phyloP scores from a whole-genome alignment of 2,888 invertebrate species.

The Aphodius granarius region DNA sequence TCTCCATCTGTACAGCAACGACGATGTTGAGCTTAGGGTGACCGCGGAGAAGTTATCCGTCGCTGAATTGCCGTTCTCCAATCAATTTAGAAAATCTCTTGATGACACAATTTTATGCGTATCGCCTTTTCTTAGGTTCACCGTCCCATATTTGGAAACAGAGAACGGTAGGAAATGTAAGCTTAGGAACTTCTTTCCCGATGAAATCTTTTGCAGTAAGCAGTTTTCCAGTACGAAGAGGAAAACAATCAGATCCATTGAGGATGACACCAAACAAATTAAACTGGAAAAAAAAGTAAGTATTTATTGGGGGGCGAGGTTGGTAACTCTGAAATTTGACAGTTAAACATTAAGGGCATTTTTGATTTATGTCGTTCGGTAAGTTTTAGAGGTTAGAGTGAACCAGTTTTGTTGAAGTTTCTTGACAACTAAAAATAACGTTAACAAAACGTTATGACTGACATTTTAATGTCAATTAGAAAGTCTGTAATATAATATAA shows the following conservation, averaged over 20 bases:
- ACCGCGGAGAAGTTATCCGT: constrained; percentile 55
- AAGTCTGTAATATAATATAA: constrained; percentile 3
- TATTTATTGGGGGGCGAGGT: too few relatives aligned
- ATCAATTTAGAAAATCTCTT: constrained; percentile 73
- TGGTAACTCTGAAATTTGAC: too few relatives aligned
- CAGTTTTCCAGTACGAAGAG: constrained; percentile 55
- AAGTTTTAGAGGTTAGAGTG: too few relatives aligned
- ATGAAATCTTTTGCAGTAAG: constrained; percentile 71
- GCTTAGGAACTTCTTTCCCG: constrained; percentile 71
- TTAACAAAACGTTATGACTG: too few relatives aligned
- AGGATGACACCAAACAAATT: constrained; percentile 19
- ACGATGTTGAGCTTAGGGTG: constrained; percentile 39
- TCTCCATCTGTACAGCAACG: constrained; percentile 54
- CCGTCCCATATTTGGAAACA: constrained; percentile 86
- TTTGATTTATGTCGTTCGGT: too few relatives aligned
- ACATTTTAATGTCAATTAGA: too few relatives aligned
- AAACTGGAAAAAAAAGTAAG: constrained; percentile 21
- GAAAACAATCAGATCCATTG: constrained; percentile 36
- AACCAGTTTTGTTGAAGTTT: too few relatives aligned
- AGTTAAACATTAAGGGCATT: too few relatives aligned
- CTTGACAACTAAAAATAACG: too few relatives aligned
- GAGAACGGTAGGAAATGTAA: constrained; percentile 77
- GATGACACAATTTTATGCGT: constrained; percentile 76
- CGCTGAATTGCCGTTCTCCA: constrained; percentile 63
- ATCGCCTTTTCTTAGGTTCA: constrained; percentile 84